Evolutionary conservation across 2,113 vertebrate genomes (phyloP).

Genomic region (Phalacrocorax carbo): DNA sequence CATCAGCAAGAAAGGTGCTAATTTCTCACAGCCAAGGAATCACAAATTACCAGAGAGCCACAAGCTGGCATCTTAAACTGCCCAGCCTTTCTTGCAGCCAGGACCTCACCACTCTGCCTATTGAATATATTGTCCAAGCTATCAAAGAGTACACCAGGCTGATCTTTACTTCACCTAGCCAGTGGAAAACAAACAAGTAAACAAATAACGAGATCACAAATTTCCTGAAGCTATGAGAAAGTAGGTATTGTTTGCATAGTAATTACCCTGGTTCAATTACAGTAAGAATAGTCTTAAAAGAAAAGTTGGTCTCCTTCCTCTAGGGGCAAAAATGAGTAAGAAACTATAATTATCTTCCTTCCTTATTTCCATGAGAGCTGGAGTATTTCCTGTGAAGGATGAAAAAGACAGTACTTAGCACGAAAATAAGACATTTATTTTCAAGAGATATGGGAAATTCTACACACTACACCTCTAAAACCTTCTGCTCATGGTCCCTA

Average conservation of each 20-base stretch:
- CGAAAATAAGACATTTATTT: constrained; percentile 7
- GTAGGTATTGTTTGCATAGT: neutral
- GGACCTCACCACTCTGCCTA: neutral
- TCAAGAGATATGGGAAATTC: constrained; percentile 8
- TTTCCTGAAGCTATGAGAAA: neutral
- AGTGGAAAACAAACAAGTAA: neutral
- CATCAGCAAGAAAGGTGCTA: neutral
- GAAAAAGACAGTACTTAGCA: neutral
- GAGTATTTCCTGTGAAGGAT: neutral
- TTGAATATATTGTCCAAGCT: neutral
- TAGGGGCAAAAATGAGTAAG: neutral
- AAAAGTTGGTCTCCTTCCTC: neutral
- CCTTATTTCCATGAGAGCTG: neutral
- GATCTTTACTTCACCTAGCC: neutral
- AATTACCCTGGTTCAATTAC: constrained; percentile 20
- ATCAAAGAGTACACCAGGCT: neutral
- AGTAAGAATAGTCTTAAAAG: neutral
- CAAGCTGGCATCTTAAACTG: neutral
- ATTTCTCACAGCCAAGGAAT: neutral
- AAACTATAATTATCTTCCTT: neutral
- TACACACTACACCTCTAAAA: neutral
- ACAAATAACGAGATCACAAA: neutral
- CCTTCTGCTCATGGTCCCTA: neutral
- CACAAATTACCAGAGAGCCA: neutral
- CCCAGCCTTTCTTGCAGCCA: neutral